A percentile compares a stretch with the other conserved stretches of the same genome.
phyloP scores from a whole-genome alignment of 2,113 vertebrate species.

The Equus quagga region DNA sequence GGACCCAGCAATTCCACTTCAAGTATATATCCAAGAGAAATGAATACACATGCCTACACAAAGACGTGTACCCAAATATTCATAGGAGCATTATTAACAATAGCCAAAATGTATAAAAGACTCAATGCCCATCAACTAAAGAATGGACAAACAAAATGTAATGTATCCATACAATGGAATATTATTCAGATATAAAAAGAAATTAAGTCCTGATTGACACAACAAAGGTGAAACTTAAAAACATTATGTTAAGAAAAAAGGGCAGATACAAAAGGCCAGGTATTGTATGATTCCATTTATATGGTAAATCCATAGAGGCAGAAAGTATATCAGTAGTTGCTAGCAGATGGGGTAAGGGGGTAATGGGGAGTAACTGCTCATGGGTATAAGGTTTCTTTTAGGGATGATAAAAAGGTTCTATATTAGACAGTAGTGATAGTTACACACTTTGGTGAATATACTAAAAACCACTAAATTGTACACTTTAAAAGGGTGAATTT shows the following conservation, averaged over 20 bases:
- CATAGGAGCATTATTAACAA: neutral
- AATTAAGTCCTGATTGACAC: neutral
- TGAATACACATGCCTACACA: neutral
- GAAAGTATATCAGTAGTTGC: neutral
- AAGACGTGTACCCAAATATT: neutral
- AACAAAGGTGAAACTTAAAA: neutral
- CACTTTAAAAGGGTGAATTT: neutral
- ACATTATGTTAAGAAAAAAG: neutral
- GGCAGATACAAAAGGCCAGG: neutral
- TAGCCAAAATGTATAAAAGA: neutral
- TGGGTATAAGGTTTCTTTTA: neutral
- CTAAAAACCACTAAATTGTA: neutral
- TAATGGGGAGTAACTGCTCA: neutral
- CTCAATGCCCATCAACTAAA: neutral
- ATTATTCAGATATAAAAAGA: neutral
- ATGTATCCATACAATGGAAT: neutral
- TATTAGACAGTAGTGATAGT: neutral
- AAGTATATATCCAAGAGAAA: neutral
- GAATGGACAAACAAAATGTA: neutral
- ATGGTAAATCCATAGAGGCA: neutral
- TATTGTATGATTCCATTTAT: neutral
- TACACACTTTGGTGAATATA: neutral
- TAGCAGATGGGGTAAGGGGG: accelerated
- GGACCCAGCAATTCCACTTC: neutral
- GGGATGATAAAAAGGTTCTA: neutral